Base-by-base conservation (phyloP, 2,888 invertebrate genomes). In the Trissolcus japonicus region DNA sequence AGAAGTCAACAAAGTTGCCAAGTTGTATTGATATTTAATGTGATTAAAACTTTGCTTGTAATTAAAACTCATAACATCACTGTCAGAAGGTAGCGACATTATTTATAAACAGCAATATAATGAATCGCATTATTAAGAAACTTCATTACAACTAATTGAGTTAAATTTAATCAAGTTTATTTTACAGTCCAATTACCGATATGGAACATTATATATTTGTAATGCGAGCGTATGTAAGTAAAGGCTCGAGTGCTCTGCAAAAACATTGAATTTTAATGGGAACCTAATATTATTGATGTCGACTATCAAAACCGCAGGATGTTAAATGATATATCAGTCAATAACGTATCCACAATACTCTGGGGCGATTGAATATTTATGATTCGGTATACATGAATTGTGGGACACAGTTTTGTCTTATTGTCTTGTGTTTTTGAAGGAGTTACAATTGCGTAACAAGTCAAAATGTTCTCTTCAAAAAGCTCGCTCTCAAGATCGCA, bases 101-200 rank as follows among this genome's bases (percentile, higher is more conserved):
- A 35, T 35, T 35, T 35, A 35, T 35, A 35, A 35, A 35, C 3
- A 6, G 25, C 25, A 6, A 11, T 35, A 2, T 35, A 35, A 35
- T 35, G 6, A 35, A 35, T 35, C 7, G 35, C 35, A 21, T 11
- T 35, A 48, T n/a, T 13, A 9, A 50, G 19, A 25, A 46, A 61
- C 16, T 40, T 50, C 11, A 14, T 13, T 41, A 21, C 16, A 53
- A 19, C 6, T 25, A 25, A 25, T 54, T 13, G 17, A 46, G 29
- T 25, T 54, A 25, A 54, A 43, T 63, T 7, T 46, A 63, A 53
- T 62, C 53, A 16, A 21, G 51, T 41, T 41, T 21, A 17, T 13
- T 43, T 17, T 6, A 29, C 21, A 53, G 53, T 51, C 40, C 51
- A 17, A 40, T 63, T 63, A 63, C 43, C 53, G 46, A 43, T 53